These are phyloP conservation scores for Corythornis madagascariensis DNA, from an alignment of 2,113 vertebrate genomes.

Conservation along the genomic window DNA sequence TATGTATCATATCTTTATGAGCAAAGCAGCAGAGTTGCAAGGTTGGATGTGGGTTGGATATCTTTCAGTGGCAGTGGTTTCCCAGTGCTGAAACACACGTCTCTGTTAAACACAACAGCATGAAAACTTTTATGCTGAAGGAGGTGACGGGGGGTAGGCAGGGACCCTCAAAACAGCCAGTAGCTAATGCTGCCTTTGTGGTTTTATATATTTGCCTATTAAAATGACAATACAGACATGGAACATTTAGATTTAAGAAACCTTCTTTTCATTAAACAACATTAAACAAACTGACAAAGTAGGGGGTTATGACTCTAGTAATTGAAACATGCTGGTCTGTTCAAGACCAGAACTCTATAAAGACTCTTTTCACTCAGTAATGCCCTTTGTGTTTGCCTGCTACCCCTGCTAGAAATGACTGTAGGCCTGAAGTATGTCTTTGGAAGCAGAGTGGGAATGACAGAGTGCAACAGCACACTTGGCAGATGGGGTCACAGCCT, in stretches of 20 bases:
- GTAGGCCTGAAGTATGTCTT: slow-evolving; percentile 40
- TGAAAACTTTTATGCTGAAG: background rate
- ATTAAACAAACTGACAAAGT: slow-evolving; percentile 73
- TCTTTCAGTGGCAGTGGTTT: background rate
- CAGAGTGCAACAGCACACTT: slow-evolving; percentile 35
- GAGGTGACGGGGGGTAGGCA: background rate
- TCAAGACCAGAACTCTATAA: slow-evolving; percentile 67
- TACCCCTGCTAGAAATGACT: slow-evolving; percentile 48
- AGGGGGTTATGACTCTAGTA: slow-evolving; percentile 73
- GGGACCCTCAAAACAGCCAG: slow-evolving; percentile 43
- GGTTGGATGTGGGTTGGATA: background rate
- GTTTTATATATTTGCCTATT: slow-evolving; percentile 73
- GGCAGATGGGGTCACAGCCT: slow-evolving; percentile 56
- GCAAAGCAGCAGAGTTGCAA: background rate
- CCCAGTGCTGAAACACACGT: background rate
- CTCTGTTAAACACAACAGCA: background rate
- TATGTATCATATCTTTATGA: background rate
- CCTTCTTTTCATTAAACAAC: slow-evolving; percentile 74
- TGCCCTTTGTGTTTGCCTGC: slow-evolving; percentile 67
- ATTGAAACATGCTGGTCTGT: slow-evolving; percentile 78
- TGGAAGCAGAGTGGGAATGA: slow-evolving; percentile 47
- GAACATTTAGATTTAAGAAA: slow-evolving; percentile 75
- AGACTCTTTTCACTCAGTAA: slow-evolving; percentile 64
- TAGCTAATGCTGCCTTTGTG: slow-evolving; percentile 67
- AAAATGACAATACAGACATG: slow-evolving; percentile 75